These are phyloP conservation scores for Drosophila bunnanda DNA, from an alignment of 2,888 invertebrate genomes.

Conservation along the genomic window DNA sequence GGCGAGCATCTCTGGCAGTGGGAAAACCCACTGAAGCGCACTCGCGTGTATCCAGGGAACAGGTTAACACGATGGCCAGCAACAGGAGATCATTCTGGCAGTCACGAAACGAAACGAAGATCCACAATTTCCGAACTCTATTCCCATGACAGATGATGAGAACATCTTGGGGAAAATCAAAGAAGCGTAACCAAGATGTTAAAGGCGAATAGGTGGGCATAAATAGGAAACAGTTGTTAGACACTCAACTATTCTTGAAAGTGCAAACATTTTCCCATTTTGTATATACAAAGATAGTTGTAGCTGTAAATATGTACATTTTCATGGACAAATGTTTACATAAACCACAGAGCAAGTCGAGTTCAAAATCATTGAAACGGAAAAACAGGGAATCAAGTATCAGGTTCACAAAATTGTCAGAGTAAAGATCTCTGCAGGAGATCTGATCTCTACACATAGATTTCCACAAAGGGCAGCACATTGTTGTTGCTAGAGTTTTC, in stretches of 20 bases:
- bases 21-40: slow-evolving; percentile 46
- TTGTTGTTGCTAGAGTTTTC: slow-evolving; percentile 1
- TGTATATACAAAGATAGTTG: not conserved
- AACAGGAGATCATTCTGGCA: slow-evolving; percentile 15
- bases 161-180: slow-evolving; percentile 12
- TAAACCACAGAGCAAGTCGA: not conserved
- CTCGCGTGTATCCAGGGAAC: slow-evolving; percentile 43
- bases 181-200: slow-evolving; percentile 16
- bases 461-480: not conserved
- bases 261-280: not conserved
- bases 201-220: slow-evolving; percentile 9
- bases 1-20: slow-evolving; percentile 19
- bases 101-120: not conserved
- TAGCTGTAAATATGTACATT: not conserved
- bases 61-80: slow-evolving; percentile 21
- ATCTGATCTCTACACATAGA: not conserved
- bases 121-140: not conserved
- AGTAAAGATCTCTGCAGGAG: not conserved
- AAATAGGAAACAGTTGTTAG: not conserved
- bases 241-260: not conserved
- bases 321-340: not conserved
- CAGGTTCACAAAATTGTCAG: slow-evolving; percentile 9
- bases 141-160: slow-evolving; percentile 21
- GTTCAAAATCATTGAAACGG: slow-evolving; percentile 4
- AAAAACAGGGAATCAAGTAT: not conserved